Percentiles rank a stretch among this genome's conserved stretches.
These are phyloP conservation scores for Phainopepla nitens DNA, from an alignment of 2,113 vertebrate genomes.

Conservation along the genomic window DNA sequence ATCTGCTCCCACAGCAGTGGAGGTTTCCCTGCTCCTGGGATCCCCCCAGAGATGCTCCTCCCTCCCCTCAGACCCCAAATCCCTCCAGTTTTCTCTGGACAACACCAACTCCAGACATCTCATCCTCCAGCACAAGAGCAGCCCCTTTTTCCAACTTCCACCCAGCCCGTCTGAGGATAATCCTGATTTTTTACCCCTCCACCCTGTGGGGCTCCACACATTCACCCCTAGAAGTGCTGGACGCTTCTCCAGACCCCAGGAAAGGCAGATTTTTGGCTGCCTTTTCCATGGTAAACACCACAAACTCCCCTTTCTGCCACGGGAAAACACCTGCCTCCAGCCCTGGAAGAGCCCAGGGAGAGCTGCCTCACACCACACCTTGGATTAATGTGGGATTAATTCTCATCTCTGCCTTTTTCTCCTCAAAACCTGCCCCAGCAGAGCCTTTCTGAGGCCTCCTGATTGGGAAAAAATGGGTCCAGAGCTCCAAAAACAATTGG, in stretches of 20 bases:
- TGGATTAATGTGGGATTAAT: not conserved
- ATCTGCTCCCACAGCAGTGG: not conserved
- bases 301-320: accelerated
- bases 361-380: not conserved
- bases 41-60: not conserved
- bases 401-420: not conserved
- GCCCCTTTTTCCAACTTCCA: not conserved
- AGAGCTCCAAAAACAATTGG: not conserved
- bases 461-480: not conserved
- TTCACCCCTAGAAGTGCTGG: accelerated
- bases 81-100: not conserved
- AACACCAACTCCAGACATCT: not conserved
- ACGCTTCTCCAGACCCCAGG: accelerated
- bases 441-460: not conserved
- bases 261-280: not conserved
- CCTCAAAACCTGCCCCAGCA: not conserved
- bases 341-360: not conserved
- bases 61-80: not conserved
- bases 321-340: accelerated
- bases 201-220: not conserved
- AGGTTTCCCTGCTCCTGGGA: not conserved
- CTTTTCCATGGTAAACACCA: not conserved
- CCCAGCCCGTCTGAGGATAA: accelerated
- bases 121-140: not conserved
- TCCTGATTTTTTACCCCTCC: not conserved